These are phyloP conservation scores for Idaea dimidiata DNA, from an alignment of 2,888 invertebrate species.

Conservation along the genomic window DNA sequence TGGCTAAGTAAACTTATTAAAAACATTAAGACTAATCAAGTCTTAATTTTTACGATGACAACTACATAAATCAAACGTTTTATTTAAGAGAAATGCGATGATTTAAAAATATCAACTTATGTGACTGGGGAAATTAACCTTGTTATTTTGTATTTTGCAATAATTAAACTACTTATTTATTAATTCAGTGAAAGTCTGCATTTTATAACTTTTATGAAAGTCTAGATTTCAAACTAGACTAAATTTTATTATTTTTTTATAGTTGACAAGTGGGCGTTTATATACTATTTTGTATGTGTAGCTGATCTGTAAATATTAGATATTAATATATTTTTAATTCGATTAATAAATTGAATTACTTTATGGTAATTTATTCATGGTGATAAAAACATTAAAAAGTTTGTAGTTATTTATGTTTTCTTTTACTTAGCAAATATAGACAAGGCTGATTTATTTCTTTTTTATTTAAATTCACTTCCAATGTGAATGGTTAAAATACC, in stretches of 20 bases:
- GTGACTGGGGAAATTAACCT: not conserved
- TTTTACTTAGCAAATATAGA: not conserved
- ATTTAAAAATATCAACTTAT: not conserved
- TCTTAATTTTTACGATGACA: not conserved
- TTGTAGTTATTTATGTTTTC: not conserved
- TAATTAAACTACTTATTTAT: not conserved
- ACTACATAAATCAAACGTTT: not conserved
- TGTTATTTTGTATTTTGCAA: not conserved
- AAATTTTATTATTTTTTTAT: not conserved
- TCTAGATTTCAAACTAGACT: not conserved
- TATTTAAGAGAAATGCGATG: not conserved
- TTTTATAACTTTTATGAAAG: not conserved
- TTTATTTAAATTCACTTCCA: not conserved
- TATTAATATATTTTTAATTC: not conserved
- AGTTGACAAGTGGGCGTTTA: not conserved
- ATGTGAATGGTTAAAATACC: not conserved
- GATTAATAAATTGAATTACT: not conserved
- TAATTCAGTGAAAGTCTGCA: not conserved
- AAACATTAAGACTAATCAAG: not conserved
- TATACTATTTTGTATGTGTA: not conserved
- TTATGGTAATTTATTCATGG: conserved; percentile 14
- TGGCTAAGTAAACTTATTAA: not conserved
- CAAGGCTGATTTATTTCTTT: not conserved
- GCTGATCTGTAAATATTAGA: not conserved
- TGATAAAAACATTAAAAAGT: conserved; percentile 6